Evolutionary conservation across 2,888 invertebrate species (phyloP), one percentile per base, ranked within the genome.

Genomic region (Drosophila limbata): DNA sequence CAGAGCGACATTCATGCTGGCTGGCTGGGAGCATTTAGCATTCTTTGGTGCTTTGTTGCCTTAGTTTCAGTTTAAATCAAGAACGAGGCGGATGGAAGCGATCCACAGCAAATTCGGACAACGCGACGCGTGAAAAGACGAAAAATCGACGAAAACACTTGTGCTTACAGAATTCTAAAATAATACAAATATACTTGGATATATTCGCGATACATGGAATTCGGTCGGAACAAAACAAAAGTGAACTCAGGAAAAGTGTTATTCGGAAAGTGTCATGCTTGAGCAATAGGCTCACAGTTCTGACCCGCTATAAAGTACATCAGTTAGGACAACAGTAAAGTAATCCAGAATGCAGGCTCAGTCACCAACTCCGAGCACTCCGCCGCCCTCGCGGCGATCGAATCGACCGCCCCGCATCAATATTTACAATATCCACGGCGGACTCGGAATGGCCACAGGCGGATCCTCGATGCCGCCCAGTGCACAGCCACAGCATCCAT

Each of bases 321-420:
- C 8, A 25, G 11, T 10, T 17, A 15, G 15, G 8, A 0, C 48
- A 31, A 10, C 25, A 45, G 42, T 51, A 25, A 44, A 56, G 44
- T 57, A 44, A 61, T 15, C 13, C 53, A 68, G 59, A 40, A 77
- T 65, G 56, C 75, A 73, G 21, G 65, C 68, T 15, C 57, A 53
- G 47, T 65, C 62, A 3, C 69, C 77, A 0, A 65, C 76, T 4
- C 81, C 87, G 25, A 60, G 79, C 52, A 76, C 76, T 3, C 76
- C 79, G 59, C 85, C 91, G 33, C 77, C 89, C 0, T 78, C 87
- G 35, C 81, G 88, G 15, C 85, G 88, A 9, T 87, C 87, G 1
- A 89, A 89, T 31, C 78, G 92, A 9, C 92, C 92, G 11, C 92
- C 92, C 0, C 88, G 92, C 51, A 91, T 92, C 39, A 90, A 90